Evolutionary conservation across 2,888 invertebrate genomes (phyloP), one percentile per base, ranked within the genome.

Genomic region (Andrena flavipes): DNA sequence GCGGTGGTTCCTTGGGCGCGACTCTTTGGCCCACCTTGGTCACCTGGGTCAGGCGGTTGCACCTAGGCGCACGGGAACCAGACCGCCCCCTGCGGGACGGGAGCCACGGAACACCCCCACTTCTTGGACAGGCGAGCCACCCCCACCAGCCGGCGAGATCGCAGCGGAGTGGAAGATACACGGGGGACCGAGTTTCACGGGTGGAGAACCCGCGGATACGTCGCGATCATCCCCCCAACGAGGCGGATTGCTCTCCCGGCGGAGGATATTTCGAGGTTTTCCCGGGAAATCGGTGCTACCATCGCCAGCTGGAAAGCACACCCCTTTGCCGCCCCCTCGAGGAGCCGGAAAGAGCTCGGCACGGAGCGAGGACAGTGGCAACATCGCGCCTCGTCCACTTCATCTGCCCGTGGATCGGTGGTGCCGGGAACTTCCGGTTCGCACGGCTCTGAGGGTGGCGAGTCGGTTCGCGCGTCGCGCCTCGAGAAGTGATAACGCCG

Each of bases 51-150:
- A 16, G 59, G 59, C 65, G 13, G 59, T 60, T 60, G 65, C 74
- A 73, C 59, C 35, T 73, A 73, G 70, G 33, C 30, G 64, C 83
- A 73, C 80, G 74, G 82, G 80, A 80, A 87, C 74, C 76, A 85
- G 85, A 88, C 88, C 88, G 88, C 87, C 87, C 82, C 81, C 87
- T 86, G 70, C 76, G 76, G 13, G 76, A 84, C 81, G 83, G 81
- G 77, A 80, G 76, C 82, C 75, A 64, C 75, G 79, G 60, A 80
- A 84, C 88, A 86, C 86, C 87, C 87, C 86, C 87, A 86, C 86
- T 83, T 86, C 84, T 76, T 84, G 84, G 65, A 79, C 87, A 33
- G 62, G 69, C 75, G 77, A 78, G 71, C 82, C 77, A 64, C 83
- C 87, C 84, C 87, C 84, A 87, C 84, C 63, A 64, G 63, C 75